Evolutionary conservation across 1,140 invertebrate species (phyloP), one percentile per base, ranked within the genome.

Genomic region (Tyrophagus putrescentiae): DNA sequence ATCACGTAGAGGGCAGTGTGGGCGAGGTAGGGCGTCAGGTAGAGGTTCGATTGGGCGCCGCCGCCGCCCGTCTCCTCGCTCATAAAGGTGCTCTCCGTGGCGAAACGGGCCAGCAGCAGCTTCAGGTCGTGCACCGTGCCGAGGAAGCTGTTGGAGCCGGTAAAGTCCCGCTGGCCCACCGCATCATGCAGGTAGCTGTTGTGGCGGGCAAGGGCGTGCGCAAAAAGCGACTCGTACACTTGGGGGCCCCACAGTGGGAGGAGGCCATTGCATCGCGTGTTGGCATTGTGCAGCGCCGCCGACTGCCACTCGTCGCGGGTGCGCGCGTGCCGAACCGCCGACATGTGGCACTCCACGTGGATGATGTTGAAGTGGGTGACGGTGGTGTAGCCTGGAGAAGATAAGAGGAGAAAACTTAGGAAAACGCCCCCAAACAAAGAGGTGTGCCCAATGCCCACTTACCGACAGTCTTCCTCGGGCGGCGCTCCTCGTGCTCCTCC

Each of bases 361-460:
- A 98, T 90, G 11, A 97, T 83, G 74, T 98, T 98, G 74, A 97
- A 97, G 76, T 98, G 93, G 3, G 90, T 93, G 3, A 98, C 93
- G 0, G 93, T 97, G 9, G 83, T 85, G 71, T 94, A 96, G 16
- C 75, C 75, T 59, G 50, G 32, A 16, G 21, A 21, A 31, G 27
- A 45, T 57, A 45, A 59, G 31, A 32, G 7, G 31, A 59, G 48
- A 29, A 54, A 57, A 28, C 4, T 18, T 2, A 28, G 36, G 6
- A 41, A 23, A 59, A 42, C 3, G 31, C 34, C 6, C 3, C 25
- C 29, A 59, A 44, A 16, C 13, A 59, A n/a, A 54, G 28, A 44
- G 23, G 23, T 29, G n/a, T 27, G 6, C 18, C 44, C 44, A 48
- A 48, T n/a, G n/a, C n/a, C 21, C 25, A 63, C 57, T n/a, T 42